Evolutionary conservation across 2,888 invertebrate genomes (phyloP).

Genomic region (Anoncus sp.): DNA sequence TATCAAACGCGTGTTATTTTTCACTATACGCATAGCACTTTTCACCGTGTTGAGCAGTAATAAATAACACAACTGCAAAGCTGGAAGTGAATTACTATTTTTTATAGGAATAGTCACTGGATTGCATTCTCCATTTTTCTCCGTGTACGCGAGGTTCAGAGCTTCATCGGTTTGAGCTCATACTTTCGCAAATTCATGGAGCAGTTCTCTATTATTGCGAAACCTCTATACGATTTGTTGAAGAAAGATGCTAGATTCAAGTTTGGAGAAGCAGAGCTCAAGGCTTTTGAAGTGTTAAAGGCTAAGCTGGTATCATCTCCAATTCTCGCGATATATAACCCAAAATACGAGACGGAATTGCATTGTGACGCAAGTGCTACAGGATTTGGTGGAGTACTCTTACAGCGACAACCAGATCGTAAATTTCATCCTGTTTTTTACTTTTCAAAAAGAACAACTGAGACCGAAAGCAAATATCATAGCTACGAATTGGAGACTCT

Average conservation of each 20-base stretch:
- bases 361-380: conserved; percentile 70
- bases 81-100: no score
- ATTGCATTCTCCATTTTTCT: no score
- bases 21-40: no score
- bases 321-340: conserved; percentile 73
- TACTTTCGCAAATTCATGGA: no score
- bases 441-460: conserved; percentile 73
- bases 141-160: no score
- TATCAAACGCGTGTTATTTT: no score
- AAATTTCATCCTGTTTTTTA: conserved; percentile 74
- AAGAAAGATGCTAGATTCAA: neutral
- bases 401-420: conserved; percentile 72
- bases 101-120: no score
- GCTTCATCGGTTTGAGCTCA: no score
- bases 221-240: no score
- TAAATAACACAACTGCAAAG: no score
- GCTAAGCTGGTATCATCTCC: conserved; percentile 61
- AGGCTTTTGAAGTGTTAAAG: conserved; percentile 67
- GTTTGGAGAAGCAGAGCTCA: conserved; percentile 66
- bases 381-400: conserved; percentile 74
- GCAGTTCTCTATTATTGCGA: no score
- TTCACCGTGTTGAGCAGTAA: no score
- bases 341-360: conserved; percentile 73
- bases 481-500: conserved; percentile 76
- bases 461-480: conserved; percentile 71